Evolutionary conservation across 2,113 vertebrate genomes (phyloP).

Genomic region (Perognathus longimembris): DNA sequence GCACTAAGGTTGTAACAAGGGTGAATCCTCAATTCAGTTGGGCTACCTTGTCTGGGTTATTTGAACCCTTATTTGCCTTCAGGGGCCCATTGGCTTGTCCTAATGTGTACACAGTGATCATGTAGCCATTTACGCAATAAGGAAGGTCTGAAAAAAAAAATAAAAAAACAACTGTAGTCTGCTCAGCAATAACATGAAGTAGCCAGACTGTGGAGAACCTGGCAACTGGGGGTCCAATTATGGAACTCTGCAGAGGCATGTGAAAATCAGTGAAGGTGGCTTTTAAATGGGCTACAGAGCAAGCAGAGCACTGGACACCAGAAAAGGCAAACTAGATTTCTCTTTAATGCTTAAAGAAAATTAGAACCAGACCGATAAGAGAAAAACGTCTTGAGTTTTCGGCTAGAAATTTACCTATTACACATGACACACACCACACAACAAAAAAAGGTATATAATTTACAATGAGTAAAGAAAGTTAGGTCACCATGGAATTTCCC

Average conservation of each 20-base stretch:
- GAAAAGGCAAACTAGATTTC: constrained; percentile 80
- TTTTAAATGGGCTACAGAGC: constrained; percentile 78
- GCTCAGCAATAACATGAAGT: constrained; percentile 73
- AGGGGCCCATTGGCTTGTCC: constrained; percentile 85
- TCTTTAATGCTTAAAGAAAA: constrained; percentile 82
- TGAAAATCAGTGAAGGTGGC: constrained; percentile 75
- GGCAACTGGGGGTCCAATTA: constrained; percentile 84
- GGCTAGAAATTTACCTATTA: constrained; percentile 79
- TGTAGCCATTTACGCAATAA: constrained; percentile 84
- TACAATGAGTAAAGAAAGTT: constrained; percentile 64
- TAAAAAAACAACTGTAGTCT: constrained; percentile 75
- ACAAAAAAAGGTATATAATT: constrained; percentile 76
- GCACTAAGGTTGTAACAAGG: constrained; percentile 80
- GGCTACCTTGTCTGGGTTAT: constrained; percentile 81
- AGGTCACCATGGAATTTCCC: constrained; percentile 7
- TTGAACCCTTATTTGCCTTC: constrained; percentile 87
- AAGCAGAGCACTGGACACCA: constrained; percentile 76
- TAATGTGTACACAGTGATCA: constrained; percentile 87
- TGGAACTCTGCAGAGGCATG: constrained; percentile 62
- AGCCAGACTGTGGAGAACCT: constrained; percentile 69
- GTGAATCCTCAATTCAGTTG: constrained; percentile 83
- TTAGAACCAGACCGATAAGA: constrained; percentile 85
- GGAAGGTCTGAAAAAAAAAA: constrained; percentile 78
- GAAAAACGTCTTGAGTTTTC: constrained; percentile 83
- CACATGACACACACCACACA: constrained; percentile 76